phyloP scores from a whole-genome alignment of 2,888 invertebrate species.

The Scaptomyza polygonia region DNA sequence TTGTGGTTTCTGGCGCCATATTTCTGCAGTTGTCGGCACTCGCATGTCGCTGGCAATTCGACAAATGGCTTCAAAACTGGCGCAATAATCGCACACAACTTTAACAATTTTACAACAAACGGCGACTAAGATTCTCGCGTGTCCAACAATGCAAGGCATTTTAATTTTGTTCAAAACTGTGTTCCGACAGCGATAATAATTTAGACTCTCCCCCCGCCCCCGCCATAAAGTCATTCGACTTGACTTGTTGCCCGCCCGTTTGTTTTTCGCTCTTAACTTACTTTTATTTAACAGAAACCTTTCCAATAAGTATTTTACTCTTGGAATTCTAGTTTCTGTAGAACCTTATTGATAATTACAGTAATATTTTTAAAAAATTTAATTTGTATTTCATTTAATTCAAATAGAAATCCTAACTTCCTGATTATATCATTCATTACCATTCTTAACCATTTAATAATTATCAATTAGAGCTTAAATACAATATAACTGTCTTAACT shows the following conservation, averaged over 20 bases:
- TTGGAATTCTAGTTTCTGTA: not conserved
- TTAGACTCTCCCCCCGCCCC: slow-evolving; percentile 1
- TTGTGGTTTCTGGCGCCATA: slow-evolving; percentile 50
- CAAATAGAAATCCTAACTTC: too few relatives aligned
- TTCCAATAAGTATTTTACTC: not conserved
- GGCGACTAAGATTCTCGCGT: slow-evolving; percentile 36
- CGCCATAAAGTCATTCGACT: not conserved
- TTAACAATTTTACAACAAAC: slow-evolving; percentile 5
- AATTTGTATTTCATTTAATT: too few relatives aligned
- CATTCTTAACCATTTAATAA: too few relatives aligned
- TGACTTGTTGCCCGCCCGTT: slow-evolving; percentile 56
- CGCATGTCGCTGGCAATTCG: slow-evolving; percentile 47
- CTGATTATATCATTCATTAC: too few relatives aligned
- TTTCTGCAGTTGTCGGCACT: slow-evolving; percentile 38
- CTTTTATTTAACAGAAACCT: not conserved
- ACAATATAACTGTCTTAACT: too few relatives aligned
- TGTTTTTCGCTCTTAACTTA: too few relatives aligned
- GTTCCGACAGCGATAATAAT: not conserved
- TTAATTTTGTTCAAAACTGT: slow-evolving; percentile 31
- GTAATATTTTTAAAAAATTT: too few relatives aligned
- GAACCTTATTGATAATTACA: too few relatives aligned
- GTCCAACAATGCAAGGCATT: slow-evolving; percentile 29
- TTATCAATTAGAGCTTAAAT: too few relatives aligned
- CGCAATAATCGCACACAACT: slow-evolving; percentile 58
- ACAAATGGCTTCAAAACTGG: slow-evolving; percentile 58